Percentiles rank a stretch among this genome's conserved stretches.
Conservation (phyloP, 2,113 vertebrate species). For the Ptilonorhynchus violaceus region DNA sequence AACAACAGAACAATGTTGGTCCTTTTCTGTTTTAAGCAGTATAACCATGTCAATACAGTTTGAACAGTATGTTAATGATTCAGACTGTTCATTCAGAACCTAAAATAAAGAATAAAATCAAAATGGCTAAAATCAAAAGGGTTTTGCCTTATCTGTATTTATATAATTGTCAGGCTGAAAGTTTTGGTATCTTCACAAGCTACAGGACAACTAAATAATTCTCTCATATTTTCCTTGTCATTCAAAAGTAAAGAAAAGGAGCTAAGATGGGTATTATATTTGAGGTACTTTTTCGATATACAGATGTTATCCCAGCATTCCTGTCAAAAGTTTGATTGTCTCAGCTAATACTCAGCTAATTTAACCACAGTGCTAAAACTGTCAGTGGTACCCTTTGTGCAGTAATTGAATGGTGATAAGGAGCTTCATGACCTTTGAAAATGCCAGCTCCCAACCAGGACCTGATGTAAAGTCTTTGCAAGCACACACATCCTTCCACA, state of each 20-base stretch:
- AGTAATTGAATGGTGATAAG: constrained; percentile 64
- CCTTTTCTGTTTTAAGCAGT: not conserved
- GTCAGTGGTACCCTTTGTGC: constrained; percentile 55
- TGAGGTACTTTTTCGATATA: not conserved
- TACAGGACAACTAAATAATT: not conserved
- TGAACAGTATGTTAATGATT: not conserved
- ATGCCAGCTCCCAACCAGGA: constrained; percentile 63
- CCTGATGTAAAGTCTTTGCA: constrained; percentile 24
- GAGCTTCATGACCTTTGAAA: constrained; percentile 73
- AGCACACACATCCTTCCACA: constrained; percentile 1
- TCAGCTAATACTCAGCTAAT: constrained; percentile 38
- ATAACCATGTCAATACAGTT: not conserved
- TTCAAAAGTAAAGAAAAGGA: not conserved
- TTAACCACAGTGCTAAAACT: constrained; percentile 57
- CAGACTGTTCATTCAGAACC: not conserved
- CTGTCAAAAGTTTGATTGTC: constrained; percentile 7
- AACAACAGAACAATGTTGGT: not conserved
- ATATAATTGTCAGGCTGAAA: not conserved
- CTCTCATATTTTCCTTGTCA: not conserved
- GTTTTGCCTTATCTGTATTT: not conserved
- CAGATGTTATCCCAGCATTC: not conserved
- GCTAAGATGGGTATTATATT: not conserved
- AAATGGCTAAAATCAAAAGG: not conserved
- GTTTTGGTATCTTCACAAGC: not conserved
- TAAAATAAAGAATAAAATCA: not conserved